Base-by-base conservation (phyloP, 1,140 invertebrate species). In the Aphaenogaster floridana region DNA sequence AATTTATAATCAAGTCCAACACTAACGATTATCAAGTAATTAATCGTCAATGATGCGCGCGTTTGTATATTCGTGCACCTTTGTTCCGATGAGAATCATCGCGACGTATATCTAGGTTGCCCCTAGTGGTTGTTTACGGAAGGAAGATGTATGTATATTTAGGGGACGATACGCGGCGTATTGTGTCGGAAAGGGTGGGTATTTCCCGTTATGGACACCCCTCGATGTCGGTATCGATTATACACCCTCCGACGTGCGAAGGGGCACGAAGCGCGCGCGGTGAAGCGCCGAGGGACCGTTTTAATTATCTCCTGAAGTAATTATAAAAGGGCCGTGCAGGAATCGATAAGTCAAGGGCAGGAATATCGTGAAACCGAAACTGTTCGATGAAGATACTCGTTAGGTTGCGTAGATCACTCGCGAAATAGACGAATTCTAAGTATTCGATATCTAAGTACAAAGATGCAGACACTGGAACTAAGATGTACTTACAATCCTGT, bases 181-280 rank as follows among this genome's bases (percentile, higher is more conserved):
- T 61, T 64, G 80, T 64, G 80, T 84, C 39, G 74, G 72, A 83
- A 77, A 83, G 88, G 88, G 36, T 77, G 54, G 86, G 92, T 93
- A 92, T 94, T 94, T 93, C 92, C 92, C 87, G 92, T 94, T 93
- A 92, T 89, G 87, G 68, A 91, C 92, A 92, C 91, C 93, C 93
- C 92, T 92, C 90, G 90, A 93, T 93, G 92, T 90, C 91, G 90
- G 86, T 95, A 95, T 95, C 93, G 94, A 95, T 95, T 95, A 95
- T 94, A 94, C 93, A 94, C 93, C 89, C 88, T 90, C 88, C 89
- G 80, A 64, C 48, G 64, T 64, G 66, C 63, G 59, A 83, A 59
- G 78, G 68, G 71, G 63, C 80, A 86, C 79, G 76, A 77, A 78
- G 72, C 86, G 84, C 64, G 42, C 72, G 92, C 85, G 90, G 92